These are phyloP conservation scores for Formica aserva DNA, from an alignment of 2,888 invertebrate genomes.

Conservation along the genomic window DNA sequence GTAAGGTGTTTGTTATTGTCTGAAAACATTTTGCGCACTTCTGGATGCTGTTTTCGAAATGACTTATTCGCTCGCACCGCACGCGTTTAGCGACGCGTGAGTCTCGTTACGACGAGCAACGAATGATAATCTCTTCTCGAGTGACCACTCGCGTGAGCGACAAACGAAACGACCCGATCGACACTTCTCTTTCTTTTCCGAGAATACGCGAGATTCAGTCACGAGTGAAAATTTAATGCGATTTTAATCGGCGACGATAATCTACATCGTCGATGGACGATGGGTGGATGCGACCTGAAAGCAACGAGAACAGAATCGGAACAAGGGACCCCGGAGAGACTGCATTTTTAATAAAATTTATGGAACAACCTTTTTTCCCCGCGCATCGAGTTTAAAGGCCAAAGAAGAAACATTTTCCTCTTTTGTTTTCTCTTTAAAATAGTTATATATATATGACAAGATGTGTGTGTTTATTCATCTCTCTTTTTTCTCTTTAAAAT, in stretches of 20 bases:
- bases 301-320: conserved; percentile 35
- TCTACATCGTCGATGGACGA: conserved; percentile 37
- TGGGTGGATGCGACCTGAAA: conserved; percentile 7
- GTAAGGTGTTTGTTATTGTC: not conserved
- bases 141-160: conserved; percentile 26
- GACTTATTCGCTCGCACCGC: not conserved
- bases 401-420: not conserved
- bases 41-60: not conserved
- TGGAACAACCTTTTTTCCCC: not conserved
- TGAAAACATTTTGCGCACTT: not conserved
- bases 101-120: conserved; percentile 16
- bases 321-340: not conserved
- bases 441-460: not conserved
- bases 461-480: not conserved
- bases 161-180: conserved; percentile 11
- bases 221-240: conserved; percentile 52
- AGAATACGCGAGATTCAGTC: conserved; percentile 22
- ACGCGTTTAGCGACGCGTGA: not conserved
- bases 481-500: not conserved
- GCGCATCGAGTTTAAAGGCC: not conserved
- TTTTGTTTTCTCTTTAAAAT: not conserved
- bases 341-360: conserved; percentile 18
- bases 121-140: conserved; percentile 14
- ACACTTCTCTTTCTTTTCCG: conserved; percentile 26
- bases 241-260: conserved; percentile 53